Percentiles rank a stretch among this genome's conserved stretches.
Conservation (phyloP, 2,113 vertebrate genomes). For the Hymenochirus boettgeri region DNA sequence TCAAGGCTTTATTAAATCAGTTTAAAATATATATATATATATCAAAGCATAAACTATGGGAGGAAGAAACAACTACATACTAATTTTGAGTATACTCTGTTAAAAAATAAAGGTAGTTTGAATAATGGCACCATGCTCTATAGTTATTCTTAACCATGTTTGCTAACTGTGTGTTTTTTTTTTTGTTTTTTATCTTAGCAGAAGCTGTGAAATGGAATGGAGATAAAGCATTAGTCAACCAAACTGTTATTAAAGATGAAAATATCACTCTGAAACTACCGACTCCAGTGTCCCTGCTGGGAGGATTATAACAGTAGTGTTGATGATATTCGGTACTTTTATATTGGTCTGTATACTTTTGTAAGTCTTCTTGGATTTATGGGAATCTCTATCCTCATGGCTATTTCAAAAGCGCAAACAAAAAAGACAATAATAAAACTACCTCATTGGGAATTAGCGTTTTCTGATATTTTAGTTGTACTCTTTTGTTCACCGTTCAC, state of each 20-base stretch:
- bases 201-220: conserved; percentile 66
- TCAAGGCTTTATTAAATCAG: no score
- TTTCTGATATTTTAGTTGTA: conserved; percentile 77
- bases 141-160: no score
- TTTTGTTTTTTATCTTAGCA: conserved; percentile 50
- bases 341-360: conserved; percentile 74
- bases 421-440: conserved; percentile 72
- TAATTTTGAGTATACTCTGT: no score
- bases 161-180: conserved; percentile 43
- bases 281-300: conserved; percentile 64
- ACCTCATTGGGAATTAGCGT: conserved; percentile 71
- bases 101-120: no score
- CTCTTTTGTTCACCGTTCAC: conserved; percentile 76
- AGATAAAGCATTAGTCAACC: conserved; percentile 54
- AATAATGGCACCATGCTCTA: no score
- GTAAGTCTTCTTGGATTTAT: conserved; percentile 72
- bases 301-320: conserved; percentile 71
- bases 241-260: conserved; percentile 48
- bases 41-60: no score
- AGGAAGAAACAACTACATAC: no score
- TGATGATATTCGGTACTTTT: conserved; percentile 72
- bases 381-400: conserved; percentile 69
- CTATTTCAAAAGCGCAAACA: conserved; percentile 62
- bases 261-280: conserved; percentile 54
- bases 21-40: no score